These are phyloP conservation scores for Tyto alba DNA, from an alignment of 2,113 vertebrate genomes.

Conservation along the genomic window DNA sequence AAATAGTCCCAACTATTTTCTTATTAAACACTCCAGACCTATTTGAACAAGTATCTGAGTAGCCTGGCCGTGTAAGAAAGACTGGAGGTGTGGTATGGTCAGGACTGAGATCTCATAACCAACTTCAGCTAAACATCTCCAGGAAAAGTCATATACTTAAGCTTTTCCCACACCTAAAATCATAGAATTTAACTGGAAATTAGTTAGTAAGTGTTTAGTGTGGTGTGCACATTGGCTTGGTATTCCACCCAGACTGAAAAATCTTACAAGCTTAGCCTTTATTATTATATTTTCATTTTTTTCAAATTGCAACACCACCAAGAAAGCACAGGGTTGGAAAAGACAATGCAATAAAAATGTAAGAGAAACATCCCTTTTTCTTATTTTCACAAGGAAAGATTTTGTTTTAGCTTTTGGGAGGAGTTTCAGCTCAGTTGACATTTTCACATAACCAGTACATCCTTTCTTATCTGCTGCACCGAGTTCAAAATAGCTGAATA, in stretches of 20 bases:
- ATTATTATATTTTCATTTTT: not conserved
- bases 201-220: not conserved
- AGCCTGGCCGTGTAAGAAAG: not conserved
- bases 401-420: not conserved
- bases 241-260: not conserved
- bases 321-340: not conserved
- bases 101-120: not conserved
- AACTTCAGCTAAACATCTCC: not conserved
- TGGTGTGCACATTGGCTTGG: not conserved
- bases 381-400: not conserved
- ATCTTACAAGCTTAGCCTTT: not conserved
- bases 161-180: not conserved
- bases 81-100: not conserved
- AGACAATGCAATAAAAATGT: not conserved
- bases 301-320: not conserved
- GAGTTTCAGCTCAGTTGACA: not conserved
- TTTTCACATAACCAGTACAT: conserved; percentile 7
- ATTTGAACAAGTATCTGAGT: not conserved
- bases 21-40: not conserved
- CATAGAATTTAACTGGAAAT: not conserved
- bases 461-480: not conserved
- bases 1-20: not conserved
- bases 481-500: conserved; percentile 33
- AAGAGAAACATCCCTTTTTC: not conserved
- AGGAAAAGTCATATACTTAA: not conserved